These are phyloP conservation scores for Oscheius onirici DNA, from an alignment of 2,888 invertebrate genomes.

Conservation along the genomic window DNA sequence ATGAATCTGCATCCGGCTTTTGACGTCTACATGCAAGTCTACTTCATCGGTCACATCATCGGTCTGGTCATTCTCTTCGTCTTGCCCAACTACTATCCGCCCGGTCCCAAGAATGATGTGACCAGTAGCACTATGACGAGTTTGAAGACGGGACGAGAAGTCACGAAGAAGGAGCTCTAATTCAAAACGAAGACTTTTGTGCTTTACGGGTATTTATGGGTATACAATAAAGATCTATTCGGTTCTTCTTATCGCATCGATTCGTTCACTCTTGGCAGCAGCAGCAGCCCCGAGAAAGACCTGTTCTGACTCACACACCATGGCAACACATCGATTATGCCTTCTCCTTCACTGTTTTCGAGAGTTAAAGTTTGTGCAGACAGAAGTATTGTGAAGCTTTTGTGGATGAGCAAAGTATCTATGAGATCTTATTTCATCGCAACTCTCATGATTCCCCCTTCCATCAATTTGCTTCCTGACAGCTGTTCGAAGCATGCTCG, in stretches of 20 bases:
- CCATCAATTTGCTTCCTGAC: background rate
- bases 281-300: slow-evolving; percentile 8
- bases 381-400: background rate
- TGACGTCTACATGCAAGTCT: slow-evolving; percentile 81
- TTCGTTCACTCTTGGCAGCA: background rate
- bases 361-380: background rate
- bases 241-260: no score
- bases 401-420: background rate
- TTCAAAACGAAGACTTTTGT: no score
- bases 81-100: slow-evolving; percentile 70
- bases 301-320: slow-evolving; percentile 18
- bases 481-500: background rate
- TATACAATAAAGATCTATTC: no score
- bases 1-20: slow-evolving; percentile 85
- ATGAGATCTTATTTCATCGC: background rate
- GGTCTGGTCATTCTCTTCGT: slow-evolving; percentile 72
- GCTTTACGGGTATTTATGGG: no score
- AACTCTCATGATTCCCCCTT: background rate
- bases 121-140: no score
- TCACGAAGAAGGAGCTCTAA: no score
- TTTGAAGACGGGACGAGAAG: no score
- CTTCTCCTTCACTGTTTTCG: background rate
- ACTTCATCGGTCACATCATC: slow-evolving; percentile 74
- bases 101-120: slow-evolving; percentile 22
- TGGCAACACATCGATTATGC: slow-evolving; percentile 2